Percentiles rank a stretch among this genome's conserved stretches.
Evolutionary conservation across 2,888 invertebrate genomes (phyloP).

Genomic region (Parnassius smintheus): DNA sequence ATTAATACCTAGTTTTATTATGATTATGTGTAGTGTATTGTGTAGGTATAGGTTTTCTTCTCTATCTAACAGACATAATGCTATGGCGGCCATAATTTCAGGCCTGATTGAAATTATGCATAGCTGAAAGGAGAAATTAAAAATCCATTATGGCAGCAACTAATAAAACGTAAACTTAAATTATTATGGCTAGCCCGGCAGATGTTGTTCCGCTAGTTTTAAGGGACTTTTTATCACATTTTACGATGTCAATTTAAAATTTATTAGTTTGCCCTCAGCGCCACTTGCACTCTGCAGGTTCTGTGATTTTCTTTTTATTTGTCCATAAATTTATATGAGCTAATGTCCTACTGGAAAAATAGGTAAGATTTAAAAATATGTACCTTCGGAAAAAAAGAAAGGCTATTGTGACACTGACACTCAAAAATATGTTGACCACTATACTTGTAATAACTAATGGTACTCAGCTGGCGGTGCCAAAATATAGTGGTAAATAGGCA

Average conservation of each 20-base stretch:
- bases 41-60: slow-evolving; percentile 59
- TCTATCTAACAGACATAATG: slow-evolving; percentile 60
- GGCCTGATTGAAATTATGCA: slow-evolving; percentile 65
- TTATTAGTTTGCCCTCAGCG: too few species aligned
- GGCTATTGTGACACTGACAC: slow-evolving; percentile 95
- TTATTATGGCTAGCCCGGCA: too few species aligned
- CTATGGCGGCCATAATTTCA: slow-evolving; percentile 65
- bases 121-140: too few species aligned
- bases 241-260: too few species aligned
- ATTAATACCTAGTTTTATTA: slow-evolving; percentile 48
- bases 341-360: too few species aligned
- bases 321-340: too few species aligned
- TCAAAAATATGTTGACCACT: slow-evolving; percentile 96
- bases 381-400: slow-evolving; percentile 97
- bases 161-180: too few species aligned
- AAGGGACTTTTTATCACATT: too few species aligned
- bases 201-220: too few species aligned
- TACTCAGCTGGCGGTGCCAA: slow-evolving; percentile 96
- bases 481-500: slow-evolving; percentile 98
- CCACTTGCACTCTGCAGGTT: too few species aligned
- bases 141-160: too few species aligned
- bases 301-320: too few species aligned
- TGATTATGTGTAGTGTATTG: slow-evolving; percentile 65
- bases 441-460: slow-evolving; percentile 95
- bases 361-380: not conserved